Base-by-base conservation (phyloP, 2,113 vertebrate species). In the Aptenodytes forsteri region DNA sequence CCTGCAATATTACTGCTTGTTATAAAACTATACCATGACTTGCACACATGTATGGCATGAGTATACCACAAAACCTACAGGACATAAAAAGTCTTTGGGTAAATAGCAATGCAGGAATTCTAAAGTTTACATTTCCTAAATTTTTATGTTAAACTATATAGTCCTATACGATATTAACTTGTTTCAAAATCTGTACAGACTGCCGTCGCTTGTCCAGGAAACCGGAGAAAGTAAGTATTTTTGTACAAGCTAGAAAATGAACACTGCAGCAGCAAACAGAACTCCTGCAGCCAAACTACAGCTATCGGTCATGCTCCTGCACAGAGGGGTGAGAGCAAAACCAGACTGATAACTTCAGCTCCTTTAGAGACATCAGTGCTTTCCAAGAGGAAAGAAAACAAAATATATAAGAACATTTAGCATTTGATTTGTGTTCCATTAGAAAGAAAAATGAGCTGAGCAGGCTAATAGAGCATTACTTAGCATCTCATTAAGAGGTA, bases 391-490 rank as follows among this genome's bases (percentile, higher is more conserved):
- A 88, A 47, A 71, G 20, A 82, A 94, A 95, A 85, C 44, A 76
- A 93, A 92, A 56, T 47, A 78, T 59, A 40, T 65, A 65, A 44
- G 50, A 89, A 64, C 34, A 82, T 75, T 69, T 58, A 69, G 58
- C 58, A 58, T 82, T 84, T 69, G 61, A 79, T 87, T 91, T 95
- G 66, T 77, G 30, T 69, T 56, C 49, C 73, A 79, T 82, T 79
- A 89, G 76, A 69, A 90, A 71, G 59, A 93, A 89, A 95, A 92
- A 95, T 77, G 18, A 95, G 77, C 40, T 46, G 56, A 89, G 81
- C 61, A 71, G 65, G 15, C 44, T 90, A 75, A 75, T 75, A 55
- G 11, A 61, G 70, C 75, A 36, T 87, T 95, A 90, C 94, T 96
- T 83, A 90, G 54, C 64, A 83, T 94, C 70, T 89, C 62, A 69